Evolutionary conservation across 2,797 vertebrate genomes (phyloP).

Genomic region (Crenichthys baileyi): DNA sequence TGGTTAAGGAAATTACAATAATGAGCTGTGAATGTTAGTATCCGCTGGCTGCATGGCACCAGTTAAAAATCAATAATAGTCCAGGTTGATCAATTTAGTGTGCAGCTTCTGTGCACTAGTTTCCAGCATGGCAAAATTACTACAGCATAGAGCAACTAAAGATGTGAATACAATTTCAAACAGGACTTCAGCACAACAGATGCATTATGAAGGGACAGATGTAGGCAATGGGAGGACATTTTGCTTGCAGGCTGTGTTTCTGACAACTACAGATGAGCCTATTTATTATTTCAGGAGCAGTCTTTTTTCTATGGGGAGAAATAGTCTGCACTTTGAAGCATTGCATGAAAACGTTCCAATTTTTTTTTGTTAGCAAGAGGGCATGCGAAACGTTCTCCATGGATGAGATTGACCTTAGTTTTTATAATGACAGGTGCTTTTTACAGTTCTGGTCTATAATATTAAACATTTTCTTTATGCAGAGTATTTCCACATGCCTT

Average conservation of each 20-base stretch:
- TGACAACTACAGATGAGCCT: neutral
- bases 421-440: neutral
- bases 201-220: neutral
- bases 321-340: neutral
- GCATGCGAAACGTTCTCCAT: neutral
- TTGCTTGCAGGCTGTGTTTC: neutral
- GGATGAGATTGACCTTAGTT: neutral
- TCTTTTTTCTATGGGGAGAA: neutral
- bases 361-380: neutral
- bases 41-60: neutral
- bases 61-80: neutral
- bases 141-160: neutral
- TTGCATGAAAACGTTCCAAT: neutral
- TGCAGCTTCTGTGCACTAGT: neutral
- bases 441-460: neutral
- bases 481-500: constrained; percentile 30
- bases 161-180: neutral
- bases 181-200: neutral
- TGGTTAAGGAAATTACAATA: neutral
- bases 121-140: neutral
- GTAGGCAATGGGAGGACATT: neutral
- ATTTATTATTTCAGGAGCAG: constrained; percentile 3
- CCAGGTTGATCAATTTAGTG: neutral
- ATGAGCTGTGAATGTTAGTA: constrained; percentile 1
- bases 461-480: constrained; percentile 8